A percentile compares a stretch with the other conserved stretches of the same genome.
Evolutionary conservation across 2,797 vertebrate genomes (phyloP).

Genomic region (Macrochelys suwanniensis): DNA sequence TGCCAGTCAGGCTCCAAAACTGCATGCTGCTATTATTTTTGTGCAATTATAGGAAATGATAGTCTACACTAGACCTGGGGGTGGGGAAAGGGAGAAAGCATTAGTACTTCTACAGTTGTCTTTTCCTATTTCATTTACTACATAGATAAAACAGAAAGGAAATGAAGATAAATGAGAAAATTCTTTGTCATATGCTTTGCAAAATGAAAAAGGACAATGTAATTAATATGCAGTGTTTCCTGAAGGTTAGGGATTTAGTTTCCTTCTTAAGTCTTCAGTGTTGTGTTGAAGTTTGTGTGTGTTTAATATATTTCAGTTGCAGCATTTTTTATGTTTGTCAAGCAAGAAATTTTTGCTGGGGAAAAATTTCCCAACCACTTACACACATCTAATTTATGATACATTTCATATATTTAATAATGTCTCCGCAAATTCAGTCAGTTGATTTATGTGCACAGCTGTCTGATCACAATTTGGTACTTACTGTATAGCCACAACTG

Average conservation of each 20-base stretch:
- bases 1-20: slow-evolving; percentile 51
- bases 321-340: slow-evolving; percentile 15
- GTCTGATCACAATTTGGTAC: slow-evolving; percentile 17
- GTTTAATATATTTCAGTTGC: neutral
- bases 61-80: slow-evolving; percentile 11
- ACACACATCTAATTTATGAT: slow-evolving; percentile 10
- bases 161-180: neutral
- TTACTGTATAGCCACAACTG: slow-evolving; percentile 18
- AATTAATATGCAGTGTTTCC: neutral
- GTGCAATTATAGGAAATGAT: slow-evolving; percentile 36
- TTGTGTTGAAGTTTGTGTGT: neutral
- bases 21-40: slow-evolving; percentile 27
- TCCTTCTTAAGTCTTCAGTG: neutral
- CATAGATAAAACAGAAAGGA: neutral
- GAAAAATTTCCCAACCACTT: slow-evolving; percentile 38
- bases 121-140: neutral
- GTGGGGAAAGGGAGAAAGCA: neutral
- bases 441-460: slow-evolving; percentile 53
- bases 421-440: slow-evolving; percentile 20
- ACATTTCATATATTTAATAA: slow-evolving; percentile 23
- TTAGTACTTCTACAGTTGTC: neutral
- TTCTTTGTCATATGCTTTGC: neutral
- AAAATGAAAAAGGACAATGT: neutral
- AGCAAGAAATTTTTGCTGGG: neutral
- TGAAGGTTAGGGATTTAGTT: neutral